Percentiles rank a stretch among this genome's conserved stretches.
Evolutionary conservation across 2,113 vertebrate genomes (phyloP).

Genomic region (Gavialis gangeticus): DNA sequence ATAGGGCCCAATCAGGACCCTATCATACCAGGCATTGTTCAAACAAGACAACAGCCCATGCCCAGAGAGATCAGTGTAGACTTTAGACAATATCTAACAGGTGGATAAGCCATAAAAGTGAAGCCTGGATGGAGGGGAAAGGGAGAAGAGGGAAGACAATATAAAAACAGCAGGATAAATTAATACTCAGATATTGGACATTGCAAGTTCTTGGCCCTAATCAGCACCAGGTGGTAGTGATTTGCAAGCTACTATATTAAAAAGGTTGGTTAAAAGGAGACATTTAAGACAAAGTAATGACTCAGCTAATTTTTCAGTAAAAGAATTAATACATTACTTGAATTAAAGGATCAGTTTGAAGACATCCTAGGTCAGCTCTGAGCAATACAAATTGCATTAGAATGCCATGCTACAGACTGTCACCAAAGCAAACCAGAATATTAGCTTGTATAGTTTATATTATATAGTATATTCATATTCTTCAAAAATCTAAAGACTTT

Average conservation of each 20-base stretch:
- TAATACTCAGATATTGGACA: neutral
- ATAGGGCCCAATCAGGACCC: neutral
- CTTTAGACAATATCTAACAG: neutral
- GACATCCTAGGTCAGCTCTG: neutral
- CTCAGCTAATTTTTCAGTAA: neutral
- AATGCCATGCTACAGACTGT: neutral
- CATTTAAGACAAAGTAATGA: neutral
- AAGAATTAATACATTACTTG: neutral
- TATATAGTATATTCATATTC: neutral
- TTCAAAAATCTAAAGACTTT: neutral
- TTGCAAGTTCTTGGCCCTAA: neutral
- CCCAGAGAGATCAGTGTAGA: neutral
- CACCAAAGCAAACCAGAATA: slow-evolving; percentile 1
- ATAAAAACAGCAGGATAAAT: neutral
- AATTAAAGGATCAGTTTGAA: neutral
- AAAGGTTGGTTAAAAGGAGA: fast-evolving
- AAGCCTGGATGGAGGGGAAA: neutral
- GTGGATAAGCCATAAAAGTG: neutral
- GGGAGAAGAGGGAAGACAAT: neutral
- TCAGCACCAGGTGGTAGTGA: neutral
- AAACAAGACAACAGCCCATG: neutral
- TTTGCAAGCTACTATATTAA: neutral
- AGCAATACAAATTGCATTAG: slow-evolving; percentile 7
- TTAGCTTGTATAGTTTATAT: neutral
- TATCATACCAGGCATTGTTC: neutral